phyloP scores from a whole-genome alignment of 2,888 invertebrate species.

The Mesochorus sp. region DNA sequence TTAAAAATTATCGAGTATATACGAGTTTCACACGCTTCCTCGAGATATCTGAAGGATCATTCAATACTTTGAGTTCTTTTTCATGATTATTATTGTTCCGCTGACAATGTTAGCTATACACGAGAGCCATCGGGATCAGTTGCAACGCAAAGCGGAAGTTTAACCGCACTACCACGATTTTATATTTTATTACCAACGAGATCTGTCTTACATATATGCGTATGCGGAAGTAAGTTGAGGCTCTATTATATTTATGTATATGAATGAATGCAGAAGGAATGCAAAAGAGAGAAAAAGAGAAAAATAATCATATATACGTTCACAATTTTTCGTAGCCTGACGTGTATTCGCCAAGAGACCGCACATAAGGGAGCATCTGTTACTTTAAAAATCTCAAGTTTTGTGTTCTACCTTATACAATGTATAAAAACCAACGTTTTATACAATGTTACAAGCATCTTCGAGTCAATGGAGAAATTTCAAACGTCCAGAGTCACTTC shows the following conservation, averaged over 20 bases:
- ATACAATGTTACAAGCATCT: too few species aligned
- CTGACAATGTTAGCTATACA: too few species aligned
- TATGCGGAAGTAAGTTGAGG: not conserved
- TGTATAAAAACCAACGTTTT: too few species aligned
- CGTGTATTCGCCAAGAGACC: not conserved
- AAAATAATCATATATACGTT: constrained; percentile 4
- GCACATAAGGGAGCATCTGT: constrained; percentile 45
- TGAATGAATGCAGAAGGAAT: not conserved
- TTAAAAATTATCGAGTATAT: not conserved
- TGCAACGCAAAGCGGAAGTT: constrained; percentile 30
- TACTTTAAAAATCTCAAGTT: constrained; percentile 1
- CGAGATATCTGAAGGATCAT: too few species aligned
- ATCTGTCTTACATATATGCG: too few species aligned
- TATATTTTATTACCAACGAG: not conserved
- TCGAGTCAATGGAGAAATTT: not conserved
- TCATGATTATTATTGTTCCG: too few species aligned
- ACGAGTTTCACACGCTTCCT: not conserved
- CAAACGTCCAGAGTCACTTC: constrained; percentile 51
- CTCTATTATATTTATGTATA: not conserved
- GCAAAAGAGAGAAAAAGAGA: not conserved
- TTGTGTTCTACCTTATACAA: too few species aligned
- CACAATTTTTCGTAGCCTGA: not conserved
- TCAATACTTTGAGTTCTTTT: too few species aligned
- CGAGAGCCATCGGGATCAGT: too few species aligned
- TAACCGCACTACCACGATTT: constrained; percentile 38